Evolutionary conservation across 30 jellyfish, hydroid and myxozoan species (phyloP).

Genomic region (Cassiopea xamachana): DNA sequence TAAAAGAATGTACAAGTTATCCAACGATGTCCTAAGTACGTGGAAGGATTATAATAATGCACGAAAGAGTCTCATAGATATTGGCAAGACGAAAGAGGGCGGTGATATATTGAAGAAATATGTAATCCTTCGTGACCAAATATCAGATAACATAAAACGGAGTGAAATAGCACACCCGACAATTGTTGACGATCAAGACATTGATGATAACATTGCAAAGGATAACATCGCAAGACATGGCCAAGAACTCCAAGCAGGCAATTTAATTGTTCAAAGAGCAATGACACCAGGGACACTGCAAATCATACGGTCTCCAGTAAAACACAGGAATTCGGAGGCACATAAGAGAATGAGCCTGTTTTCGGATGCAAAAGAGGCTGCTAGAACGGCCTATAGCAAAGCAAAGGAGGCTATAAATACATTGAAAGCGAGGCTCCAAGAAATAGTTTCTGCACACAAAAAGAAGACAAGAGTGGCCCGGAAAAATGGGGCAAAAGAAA

Average conservation of each 20-base stretch:
- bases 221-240: constrained; percentile 49
- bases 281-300: constrained; percentile 76
- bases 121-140: constrained; percentile 56
- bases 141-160: constrained; percentile 50
- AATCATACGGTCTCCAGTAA: constrained; percentile 32
- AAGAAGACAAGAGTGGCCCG: neutral
- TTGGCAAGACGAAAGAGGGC: constrained; percentile 67
- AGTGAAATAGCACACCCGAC: constrained; percentile 55
- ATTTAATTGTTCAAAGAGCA: constrained; percentile 21
- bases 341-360: constrained; percentile 46
- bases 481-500: constrained; percentile 20
- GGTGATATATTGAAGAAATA: constrained; percentile 67
- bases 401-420: constrained; percentile 55
- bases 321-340: constrained; percentile 18
- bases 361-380: constrained; percentile 69
- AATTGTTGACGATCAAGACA: constrained; percentile 65
- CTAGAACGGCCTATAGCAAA: constrained; percentile 63
- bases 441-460: constrained; percentile 12
- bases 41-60: constrained; percentile 82
- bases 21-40: constrained; percentile 81
- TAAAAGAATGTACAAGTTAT: constrained; percentile 81
- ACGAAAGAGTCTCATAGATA: constrained; percentile 46
- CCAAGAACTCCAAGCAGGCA: constrained; percentile 8
- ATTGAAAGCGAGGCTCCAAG: constrained; percentile 55
- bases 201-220: constrained; percentile 41